Percentiles rank a stretch among this genome's conserved stretches.
Evolutionary conservation across 2,888 invertebrate species (phyloP).

Genomic region (Ctenicera cuprea): DNA sequence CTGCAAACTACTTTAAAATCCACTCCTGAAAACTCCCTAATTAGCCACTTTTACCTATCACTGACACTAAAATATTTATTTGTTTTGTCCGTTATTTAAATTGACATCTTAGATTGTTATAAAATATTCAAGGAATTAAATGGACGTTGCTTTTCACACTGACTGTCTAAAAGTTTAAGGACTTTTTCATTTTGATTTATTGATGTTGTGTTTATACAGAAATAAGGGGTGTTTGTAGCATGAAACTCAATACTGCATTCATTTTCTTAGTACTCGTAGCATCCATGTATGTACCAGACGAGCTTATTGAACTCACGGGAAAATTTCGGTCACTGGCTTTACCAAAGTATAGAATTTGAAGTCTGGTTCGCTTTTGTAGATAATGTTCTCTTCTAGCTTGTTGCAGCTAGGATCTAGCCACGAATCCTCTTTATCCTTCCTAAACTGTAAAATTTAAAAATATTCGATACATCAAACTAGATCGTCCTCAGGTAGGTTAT

Average conservation of each 20-base stretch:
- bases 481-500: too few relatives aligned
- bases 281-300: constrained; percentile 6
- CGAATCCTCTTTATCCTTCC: neutral
- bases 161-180: constrained; percentile 29
- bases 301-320: constrained; percentile 34
- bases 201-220: neutral
- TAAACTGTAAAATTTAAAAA: too few relatives aligned
- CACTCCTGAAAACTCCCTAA: neutral
- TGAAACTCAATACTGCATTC: constrained; percentile 1
- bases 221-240: neutral
- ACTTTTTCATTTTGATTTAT: constrained; percentile 17
- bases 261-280: constrained; percentile 14
- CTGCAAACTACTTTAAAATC: constrained; percentile 1
- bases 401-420: neutral
- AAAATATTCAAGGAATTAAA: constrained; percentile 38
- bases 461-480: too few relatives aligned
- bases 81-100: constrained; percentile 27
- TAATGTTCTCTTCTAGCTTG: constrained; percentile 14
- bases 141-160: constrained; percentile 31
- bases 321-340: constrained; percentile 41
- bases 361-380: constrained; percentile 26
- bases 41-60: neutral
- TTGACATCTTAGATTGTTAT: constrained; percentile 27
- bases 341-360: constrained; percentile 26
- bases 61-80: constrained; percentile 28